Evolutionary conservation across 2,888 invertebrate genomes (phyloP).

Genomic region (Sinelater perroti): DNA sequence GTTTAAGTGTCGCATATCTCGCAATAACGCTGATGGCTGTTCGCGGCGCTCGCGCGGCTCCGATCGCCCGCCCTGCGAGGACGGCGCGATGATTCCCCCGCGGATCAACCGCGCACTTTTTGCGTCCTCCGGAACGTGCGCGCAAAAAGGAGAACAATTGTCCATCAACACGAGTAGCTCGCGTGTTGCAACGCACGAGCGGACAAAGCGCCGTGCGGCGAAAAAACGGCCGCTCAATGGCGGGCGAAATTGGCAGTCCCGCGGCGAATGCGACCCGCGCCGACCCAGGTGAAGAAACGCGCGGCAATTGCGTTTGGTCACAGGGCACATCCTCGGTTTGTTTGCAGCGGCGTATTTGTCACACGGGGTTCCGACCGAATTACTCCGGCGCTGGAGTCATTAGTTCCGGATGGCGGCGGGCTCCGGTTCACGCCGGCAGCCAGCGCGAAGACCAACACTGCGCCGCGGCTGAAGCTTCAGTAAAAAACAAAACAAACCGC

Average conservation of each 20-base stretch:
- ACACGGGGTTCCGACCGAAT: slow-evolving; percentile 23
- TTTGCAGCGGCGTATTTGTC: slow-evolving; percentile 27
- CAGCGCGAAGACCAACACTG: no score
- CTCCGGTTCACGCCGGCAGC: no score
- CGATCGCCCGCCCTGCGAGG: slow-evolving; percentile 17
- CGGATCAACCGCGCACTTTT: slow-evolving; percentile 10
- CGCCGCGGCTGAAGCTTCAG: no score
- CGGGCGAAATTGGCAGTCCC: slow-evolving; percentile 25
- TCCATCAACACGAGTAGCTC: slow-evolving; percentile 46
- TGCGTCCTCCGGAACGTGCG: slow-evolving; percentile 8
- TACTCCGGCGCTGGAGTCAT: slow-evolving; percentile 16
- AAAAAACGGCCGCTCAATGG: slow-evolving; percentile 25
- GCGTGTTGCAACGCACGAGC: slow-evolving; percentile 50
- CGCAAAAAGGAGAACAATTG: slow-evolving; percentile 39
- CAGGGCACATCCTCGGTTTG: slow-evolving; percentile 20
- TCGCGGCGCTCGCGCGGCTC: slow-evolving; percentile 34
- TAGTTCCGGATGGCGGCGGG: slow-evolving; percentile 19
- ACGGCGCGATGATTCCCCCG: slow-evolving; percentile 25
- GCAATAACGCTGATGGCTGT: slow-evolving; percentile 54
- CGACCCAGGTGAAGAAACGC: slow-evolving; percentile 4
- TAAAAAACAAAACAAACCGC: no score
- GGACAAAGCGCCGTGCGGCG: slow-evolving; percentile 41
- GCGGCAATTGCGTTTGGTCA: slow-evolving; percentile 24
- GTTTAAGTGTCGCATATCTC: slow-evolving; percentile 52
- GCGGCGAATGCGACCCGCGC: slow-evolving; percentile 9